phyloP scores from a whole-genome alignment of 2,888 invertebrate genomes.

The Oscheius sp. region DNA sequence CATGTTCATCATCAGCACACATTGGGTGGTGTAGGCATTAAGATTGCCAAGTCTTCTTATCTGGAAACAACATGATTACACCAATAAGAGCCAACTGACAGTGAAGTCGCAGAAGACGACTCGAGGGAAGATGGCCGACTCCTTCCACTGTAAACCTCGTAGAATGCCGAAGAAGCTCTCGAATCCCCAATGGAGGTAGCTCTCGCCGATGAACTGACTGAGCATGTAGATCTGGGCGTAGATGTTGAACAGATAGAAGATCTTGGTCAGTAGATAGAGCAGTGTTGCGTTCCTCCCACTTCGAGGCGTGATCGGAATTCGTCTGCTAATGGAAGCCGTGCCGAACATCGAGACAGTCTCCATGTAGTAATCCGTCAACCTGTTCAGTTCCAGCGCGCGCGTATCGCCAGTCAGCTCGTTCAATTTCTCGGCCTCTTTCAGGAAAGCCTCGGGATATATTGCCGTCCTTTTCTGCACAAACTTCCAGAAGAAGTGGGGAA shows the following conservation, averaged over 20 bases:
- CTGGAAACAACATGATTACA: not conserved
- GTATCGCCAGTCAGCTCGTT: constrained; percentile 46
- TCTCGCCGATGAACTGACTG: constrained; percentile 73
- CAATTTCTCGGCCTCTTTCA: constrained; percentile 43
- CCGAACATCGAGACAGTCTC: constrained; percentile 52
- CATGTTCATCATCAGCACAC: constrained; percentile 67
- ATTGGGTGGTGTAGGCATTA: constrained; percentile 64
- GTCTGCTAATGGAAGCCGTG: not conserved
- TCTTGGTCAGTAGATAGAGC: constrained; percentile 74
- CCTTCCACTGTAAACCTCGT: constrained; percentile 47
- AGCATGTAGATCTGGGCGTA: constrained; percentile 74
- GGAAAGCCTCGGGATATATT: constrained; percentile 41
- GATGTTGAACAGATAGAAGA: constrained; percentile 74
- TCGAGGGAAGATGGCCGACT: constrained; percentile 74
- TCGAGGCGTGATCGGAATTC: constrained; percentile 34
- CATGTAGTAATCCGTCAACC: constrained; percentile 56
- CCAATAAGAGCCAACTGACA: not conserved
- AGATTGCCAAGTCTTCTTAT: constrained; percentile 57
- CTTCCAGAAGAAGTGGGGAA: constrained; percentile 75
- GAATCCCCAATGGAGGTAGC: constrained; percentile 64
- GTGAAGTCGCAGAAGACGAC: constrained; percentile 74
- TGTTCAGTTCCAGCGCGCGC: constrained; percentile 53
- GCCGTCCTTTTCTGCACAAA: constrained; percentile 65
- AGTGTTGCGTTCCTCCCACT: constrained; percentile 65
- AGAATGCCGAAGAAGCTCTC: constrained; percentile 1